Evolutionary conservation across 2,888 invertebrate genomes (phyloP).

Genomic region (Arge pagana): DNA sequence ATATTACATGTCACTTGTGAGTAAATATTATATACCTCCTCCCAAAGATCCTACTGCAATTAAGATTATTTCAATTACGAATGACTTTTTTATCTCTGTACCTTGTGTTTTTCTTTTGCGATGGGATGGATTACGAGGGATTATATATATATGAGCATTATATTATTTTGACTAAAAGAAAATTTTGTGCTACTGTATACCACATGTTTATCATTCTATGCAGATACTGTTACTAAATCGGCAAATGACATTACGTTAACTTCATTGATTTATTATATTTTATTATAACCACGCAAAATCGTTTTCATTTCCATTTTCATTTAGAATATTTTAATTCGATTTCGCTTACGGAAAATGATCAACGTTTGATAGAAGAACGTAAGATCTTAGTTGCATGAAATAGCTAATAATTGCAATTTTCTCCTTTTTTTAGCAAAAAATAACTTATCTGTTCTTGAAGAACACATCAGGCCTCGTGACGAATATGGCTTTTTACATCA

Average conservation of each 20-base stretch:
- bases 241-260: too few species aligned
- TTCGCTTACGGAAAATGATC: too few species aligned
- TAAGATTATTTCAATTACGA: constrained; percentile 8
- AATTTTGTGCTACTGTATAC: too few species aligned
- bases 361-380: too few species aligned
- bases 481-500: constrained; percentile 60
- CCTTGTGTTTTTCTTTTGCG: constrained; percentile 48
- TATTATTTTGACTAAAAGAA: too few species aligned
- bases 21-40: constrained; percentile 9
- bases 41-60: constrained; percentile 15
- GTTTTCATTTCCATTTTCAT: constrained; percentile 13
- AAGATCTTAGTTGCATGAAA: too few species aligned
- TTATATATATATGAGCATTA: too few species aligned
- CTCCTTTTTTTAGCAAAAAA: constrained; percentile 15
- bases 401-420: constrained; percentile 4
- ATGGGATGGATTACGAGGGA: too few species aligned
- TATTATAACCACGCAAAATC: constrained; percentile 1
- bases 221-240: too few species aligned
- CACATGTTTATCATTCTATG: too few species aligned
- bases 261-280: constrained; percentile 26
- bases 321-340: too few species aligned
- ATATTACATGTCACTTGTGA: constrained; percentile 34
- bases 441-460: constrained; percentile 22
- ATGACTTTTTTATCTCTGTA: constrained; percentile 45
- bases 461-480: constrained; percentile 45